phyloP scores from a whole-genome alignment of 2,797 vertebrate genomes.

The Enteromius argenteus region DNA sequence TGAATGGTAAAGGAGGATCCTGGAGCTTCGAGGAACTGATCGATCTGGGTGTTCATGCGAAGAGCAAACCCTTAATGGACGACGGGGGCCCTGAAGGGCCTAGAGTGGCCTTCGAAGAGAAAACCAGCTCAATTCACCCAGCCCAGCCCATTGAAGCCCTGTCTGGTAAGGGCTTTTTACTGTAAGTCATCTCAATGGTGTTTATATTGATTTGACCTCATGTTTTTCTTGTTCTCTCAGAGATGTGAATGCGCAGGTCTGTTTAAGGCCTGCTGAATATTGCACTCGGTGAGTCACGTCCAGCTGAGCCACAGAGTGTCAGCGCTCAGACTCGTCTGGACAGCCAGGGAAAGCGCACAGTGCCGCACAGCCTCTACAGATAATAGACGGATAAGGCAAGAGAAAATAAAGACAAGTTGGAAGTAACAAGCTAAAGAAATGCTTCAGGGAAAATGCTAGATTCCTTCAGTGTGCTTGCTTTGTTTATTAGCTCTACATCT shows the following conservation, averaged over 20 bases:
- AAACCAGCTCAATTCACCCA: conserved; percentile 80
- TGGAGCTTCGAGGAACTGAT: conserved; percentile 87
- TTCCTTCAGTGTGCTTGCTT: conserved; percentile 68
- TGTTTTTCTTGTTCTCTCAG: conserved; percentile 58
- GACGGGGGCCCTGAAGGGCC: conserved; percentile 75
- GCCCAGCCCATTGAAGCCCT: conserved; percentile 84
- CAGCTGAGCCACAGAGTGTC: conserved; percentile 77
- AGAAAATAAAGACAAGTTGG: conserved; percentile 55
- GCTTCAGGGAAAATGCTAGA: conserved; percentile 80
- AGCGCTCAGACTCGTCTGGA: conserved; percentile 59
- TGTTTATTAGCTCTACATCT: conserved; percentile 62
- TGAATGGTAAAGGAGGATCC: conserved; percentile 82
- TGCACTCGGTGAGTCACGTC: conserved; percentile 80
- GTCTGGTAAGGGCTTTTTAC: conserved; percentile 78
- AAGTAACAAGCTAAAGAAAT: conserved; percentile 53
- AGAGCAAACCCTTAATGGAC: conserved; percentile 76
- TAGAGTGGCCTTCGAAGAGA: conserved; percentile 82
- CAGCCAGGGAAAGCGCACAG: conserved; percentile 45
- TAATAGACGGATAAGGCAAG: conserved; percentile 62
- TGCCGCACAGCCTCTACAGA: conserved; percentile 41
- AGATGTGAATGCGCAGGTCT: conserved; percentile 73
- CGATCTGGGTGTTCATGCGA: conserved; percentile 80
- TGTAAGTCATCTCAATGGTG: not conserved
- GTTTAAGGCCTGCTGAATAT: conserved; percentile 67
- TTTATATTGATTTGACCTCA: conserved; percentile 4